Evolutionary conservation across 2,888 invertebrate genomes (phyloP), one percentile per base, ranked within the genome.

Genomic region (Aquatica leii): DNA sequence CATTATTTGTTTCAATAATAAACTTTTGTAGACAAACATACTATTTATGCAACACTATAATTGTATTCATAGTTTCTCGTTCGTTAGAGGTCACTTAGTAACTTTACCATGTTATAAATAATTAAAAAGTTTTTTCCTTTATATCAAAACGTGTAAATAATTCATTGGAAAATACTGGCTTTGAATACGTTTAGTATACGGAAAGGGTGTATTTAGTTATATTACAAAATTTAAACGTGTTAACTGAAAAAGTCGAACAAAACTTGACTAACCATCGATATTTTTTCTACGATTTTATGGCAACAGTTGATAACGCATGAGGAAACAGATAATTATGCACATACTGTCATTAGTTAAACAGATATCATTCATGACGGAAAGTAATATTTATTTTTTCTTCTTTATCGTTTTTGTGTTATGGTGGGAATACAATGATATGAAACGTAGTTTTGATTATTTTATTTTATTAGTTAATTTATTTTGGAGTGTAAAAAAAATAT

Each of bases 61-160:
- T 59, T 54, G 54, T 59, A 59, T 53, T 53, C 54, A 40, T 61
- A 18, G 60, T 48, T 60, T 54, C 53, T 40, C 49, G 54, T 40
- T 34, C n/a, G 50, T 52, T 59, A 58, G 59, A 64, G 64, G 64
- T 64, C 64, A 59, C 43, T 54, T 46, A 11, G 51, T 50, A 61
- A 54, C 64, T 59, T 64, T 55, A 24, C 41, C 61, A 50, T 41
- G 18, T 60, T 57, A 65, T 65, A 65, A 60, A 65, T 65, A 65
- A 61, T 65, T 65, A 65, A 65, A 56, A 17, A 60, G 61, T 60
- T 65, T 65, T 65, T 63, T 60, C 64, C 55, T 60, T 54, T 55
- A 55, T 55, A 54, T 49, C 49, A 53, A 49, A 59, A 55, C 59
- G 40, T 43, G 59, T 56, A 64, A 64, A 60, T 64, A 58, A 62